Evolutionary conservation across 2,888 invertebrate species (phyloP).

Genomic region (Eudemis profundana): DNA sequence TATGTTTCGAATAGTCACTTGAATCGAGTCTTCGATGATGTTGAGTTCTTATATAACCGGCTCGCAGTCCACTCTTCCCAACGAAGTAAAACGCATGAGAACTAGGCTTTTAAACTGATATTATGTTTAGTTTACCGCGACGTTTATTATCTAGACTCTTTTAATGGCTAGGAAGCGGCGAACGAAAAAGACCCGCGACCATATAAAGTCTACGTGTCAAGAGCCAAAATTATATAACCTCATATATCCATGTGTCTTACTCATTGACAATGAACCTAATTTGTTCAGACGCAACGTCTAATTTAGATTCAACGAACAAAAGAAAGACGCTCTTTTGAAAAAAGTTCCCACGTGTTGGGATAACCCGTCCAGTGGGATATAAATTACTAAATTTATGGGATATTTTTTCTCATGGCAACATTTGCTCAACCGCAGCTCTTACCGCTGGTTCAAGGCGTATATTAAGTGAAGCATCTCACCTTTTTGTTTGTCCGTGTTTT

Average conservation of each 20-base stretch:
- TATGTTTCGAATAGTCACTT: not conserved
- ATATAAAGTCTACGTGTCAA: conserved; percentile 42
- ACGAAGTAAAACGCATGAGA: conserved; percentile 50
- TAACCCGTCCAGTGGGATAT: conserved; percentile 68
- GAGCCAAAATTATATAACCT: conserved; percentile 1
- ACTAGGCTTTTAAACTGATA: conserved; percentile 62
- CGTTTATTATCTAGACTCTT: conserved; percentile 78
- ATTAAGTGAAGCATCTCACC: conserved; percentile 25
- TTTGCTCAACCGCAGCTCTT: conserved; percentile 47
- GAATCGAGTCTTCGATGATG: not conserved
- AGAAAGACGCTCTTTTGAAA: conserved; percentile 46
- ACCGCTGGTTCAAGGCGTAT: conserved; percentile 27
- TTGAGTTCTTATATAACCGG: not conserved
- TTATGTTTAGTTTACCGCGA: conserved; percentile 77
- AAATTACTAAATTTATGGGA: conserved; percentile 78
- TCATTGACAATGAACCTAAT: not conserved
- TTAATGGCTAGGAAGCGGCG: conserved; percentile 72
- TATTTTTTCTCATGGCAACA: conserved; percentile 69
- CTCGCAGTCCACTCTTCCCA: not conserved
- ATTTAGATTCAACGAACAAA: conserved; percentile 4
- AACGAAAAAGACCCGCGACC: conserved; percentile 62
- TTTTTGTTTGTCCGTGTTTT: conserved; percentile 31
- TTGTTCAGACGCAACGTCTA: not conserved
- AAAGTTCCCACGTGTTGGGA: conserved; percentile 64
- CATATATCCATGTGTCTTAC: not conserved